Percentiles rank a stretch among this genome's conserved stretches.
Conservation (phyloP, 2,888 invertebrate genomes). For the Ariolimax columbianus region DNA sequence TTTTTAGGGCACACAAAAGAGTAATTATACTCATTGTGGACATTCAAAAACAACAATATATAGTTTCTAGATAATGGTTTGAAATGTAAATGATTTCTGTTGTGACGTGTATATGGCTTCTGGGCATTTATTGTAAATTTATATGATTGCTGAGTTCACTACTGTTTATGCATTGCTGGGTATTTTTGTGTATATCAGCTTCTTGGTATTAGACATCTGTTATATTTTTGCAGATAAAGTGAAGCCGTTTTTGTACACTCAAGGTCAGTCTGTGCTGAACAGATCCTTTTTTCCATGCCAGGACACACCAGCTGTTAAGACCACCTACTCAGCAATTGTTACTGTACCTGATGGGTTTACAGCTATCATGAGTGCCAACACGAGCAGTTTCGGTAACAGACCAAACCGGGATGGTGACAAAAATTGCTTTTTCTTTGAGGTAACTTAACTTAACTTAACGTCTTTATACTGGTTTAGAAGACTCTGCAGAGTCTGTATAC, state of each 20-base stretch:
- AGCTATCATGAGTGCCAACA: slow-evolving; percentile 62
- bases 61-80: too few relatives aligned
- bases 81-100: too few relatives aligned
- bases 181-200: too few relatives aligned
- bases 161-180: too few relatives aligned
- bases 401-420: slow-evolving; percentile 54
- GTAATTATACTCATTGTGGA: too few relatives aligned
- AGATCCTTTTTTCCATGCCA: slow-evolving; percentile 64
- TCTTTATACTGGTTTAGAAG: too few relatives aligned
- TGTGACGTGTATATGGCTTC: not conserved
- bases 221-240: slow-evolving; percentile 54
- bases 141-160: not conserved
- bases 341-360: slow-evolving; percentile 60
- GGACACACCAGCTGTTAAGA: slow-evolving; percentile 63
- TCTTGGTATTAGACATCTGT: not conserved
- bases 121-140: not conserved
- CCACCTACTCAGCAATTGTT: slow-evolving; percentile 60
- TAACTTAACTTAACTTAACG: too few relatives aligned
- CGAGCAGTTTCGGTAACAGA: slow-evolving; percentile 50
- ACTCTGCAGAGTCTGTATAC: too few relatives aligned
- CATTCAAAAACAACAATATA: too few relatives aligned
- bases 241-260: slow-evolving; percentile 61
- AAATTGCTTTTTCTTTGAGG: slow-evolving; percentile 56
- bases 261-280: slow-evolving; percentile 60
- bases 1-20: too few relatives aligned